Percentiles rank a stretch among this genome's conserved stretches.
phyloP scores from a whole-genome alignment of 1,140 invertebrate genomes.

The Cardiocondyla obscurior region DNA sequence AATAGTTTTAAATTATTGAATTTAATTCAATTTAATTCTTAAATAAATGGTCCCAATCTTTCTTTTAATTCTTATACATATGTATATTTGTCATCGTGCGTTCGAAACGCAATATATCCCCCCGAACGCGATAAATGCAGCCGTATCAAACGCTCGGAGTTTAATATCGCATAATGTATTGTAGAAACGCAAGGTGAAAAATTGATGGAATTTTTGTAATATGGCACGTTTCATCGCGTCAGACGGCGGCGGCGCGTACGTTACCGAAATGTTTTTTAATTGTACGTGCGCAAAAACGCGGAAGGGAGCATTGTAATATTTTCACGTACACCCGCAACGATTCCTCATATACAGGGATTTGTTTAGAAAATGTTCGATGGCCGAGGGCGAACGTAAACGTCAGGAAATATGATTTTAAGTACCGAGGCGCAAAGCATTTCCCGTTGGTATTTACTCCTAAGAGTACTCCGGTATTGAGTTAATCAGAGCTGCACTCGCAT shows the following conservation, averaged over 20 bases:
- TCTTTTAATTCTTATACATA: no score
- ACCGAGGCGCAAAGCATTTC: not conserved
- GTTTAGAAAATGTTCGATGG: not conserved
- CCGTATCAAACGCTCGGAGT: conserved; percentile 28
- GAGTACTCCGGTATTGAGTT: conserved; percentile 29
- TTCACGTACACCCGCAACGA: not conserved
- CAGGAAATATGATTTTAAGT: not conserved
- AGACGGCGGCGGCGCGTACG: not conserved
- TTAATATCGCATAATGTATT: conserved; percentile 43
- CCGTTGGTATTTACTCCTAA: conserved; percentile 10
- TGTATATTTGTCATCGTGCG: conserved; percentile 29
- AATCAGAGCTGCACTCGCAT: conserved; percentile 39
- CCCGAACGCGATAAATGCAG: conserved; percentile 12
- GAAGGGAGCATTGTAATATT: not conserved
- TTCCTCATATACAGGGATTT: no score
- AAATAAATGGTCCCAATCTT: no score
- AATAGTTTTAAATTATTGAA: no score
- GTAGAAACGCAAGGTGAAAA: conserved; percentile 3
- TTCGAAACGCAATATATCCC: conserved; percentile 17
- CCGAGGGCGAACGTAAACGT: not conserved
- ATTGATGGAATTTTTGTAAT: conserved; percentile 46
- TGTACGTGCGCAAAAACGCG: not conserved
- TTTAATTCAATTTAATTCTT: no score
- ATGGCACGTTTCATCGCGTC: not conserved
- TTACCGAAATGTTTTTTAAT: conserved; percentile 1